A percentile compares a stretch with the other conserved stretches of the same genome.
Evolutionary conservation across 2,888 invertebrate genomes (phyloP).

Genomic region (Zootermopsis nevadensis): DNA sequence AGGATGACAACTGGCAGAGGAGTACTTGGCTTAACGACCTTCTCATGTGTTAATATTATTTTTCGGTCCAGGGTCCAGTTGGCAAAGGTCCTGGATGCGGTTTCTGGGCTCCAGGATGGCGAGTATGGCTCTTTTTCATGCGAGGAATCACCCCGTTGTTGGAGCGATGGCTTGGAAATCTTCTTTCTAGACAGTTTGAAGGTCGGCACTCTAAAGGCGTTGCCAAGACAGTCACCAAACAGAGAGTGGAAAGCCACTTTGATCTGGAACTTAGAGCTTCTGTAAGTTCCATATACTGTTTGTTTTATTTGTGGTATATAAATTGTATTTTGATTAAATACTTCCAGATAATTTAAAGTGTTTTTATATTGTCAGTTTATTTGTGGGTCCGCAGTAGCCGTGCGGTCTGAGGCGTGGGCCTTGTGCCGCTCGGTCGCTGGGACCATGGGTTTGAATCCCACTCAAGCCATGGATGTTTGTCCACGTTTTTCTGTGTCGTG

Average conservation of each 20-base stretch:
- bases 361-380: too few species aligned
- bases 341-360: too few species aligned
- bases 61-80: slow-evolving; percentile 83
- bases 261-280: slow-evolving; percentile 98
- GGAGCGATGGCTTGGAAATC: slow-evolving; percentile 99
- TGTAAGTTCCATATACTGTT: slow-evolving; percentile 75
- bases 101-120: slow-evolving; percentile 99
- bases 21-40: too few species aligned
- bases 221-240: slow-evolving; percentile 99
- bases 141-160: slow-evolving; percentile 97
- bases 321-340: too few species aligned
- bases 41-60: too few species aligned
- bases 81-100: slow-evolving; percentile 99
- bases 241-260: slow-evolving; percentile 99
- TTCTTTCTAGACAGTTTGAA: slow-evolving; percentile 98
- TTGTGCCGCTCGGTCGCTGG: too few species aligned
- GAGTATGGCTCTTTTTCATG: slow-evolving; percentile 99
- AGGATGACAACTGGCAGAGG: too few species aligned
- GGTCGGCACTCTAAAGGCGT: slow-evolving; percentile 99
- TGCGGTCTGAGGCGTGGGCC: too few species aligned
- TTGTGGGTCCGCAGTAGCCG: too few species aligned
- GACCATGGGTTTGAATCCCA: too few species aligned
- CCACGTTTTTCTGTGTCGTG: too few species aligned
- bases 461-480: too few species aligned
- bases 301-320: background rate